A percentile compares a stretch with the other conserved stretches of the same genome.
Evolutionary conservation across 1,140 invertebrate species (phyloP).

Genomic region (Homarus americanus): DNA sequence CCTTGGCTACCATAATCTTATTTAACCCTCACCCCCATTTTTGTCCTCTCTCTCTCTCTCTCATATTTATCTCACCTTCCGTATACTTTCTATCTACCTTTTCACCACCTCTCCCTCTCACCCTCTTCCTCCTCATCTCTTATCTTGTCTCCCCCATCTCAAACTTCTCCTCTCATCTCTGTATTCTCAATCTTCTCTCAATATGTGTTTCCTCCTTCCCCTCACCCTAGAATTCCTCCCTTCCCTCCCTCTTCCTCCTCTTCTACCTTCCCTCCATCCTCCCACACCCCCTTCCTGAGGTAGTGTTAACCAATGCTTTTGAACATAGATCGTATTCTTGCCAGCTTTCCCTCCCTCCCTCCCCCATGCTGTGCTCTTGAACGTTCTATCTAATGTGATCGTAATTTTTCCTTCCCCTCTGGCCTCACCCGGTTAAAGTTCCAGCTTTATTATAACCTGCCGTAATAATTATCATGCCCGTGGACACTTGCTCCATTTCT

Average conservation of each 20-base stretch:
- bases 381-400: slow-evolving; percentile 20
- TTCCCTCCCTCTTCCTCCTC: neutral
- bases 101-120: slow-evolving; percentile 2
- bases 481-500: slow-evolving; percentile 5
- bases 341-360: neutral
- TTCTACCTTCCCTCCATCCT: no score
- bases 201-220: neutral
- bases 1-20: slow-evolving; percentile 6
- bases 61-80: no score
- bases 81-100: no score
- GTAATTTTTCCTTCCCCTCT: slow-evolving; percentile 22
- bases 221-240: neutral
- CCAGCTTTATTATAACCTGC: slow-evolving; percentile 32
- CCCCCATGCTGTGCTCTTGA: slow-evolving; percentile 10
- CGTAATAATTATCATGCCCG: slow-evolving; percentile 19
- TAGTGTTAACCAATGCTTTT: slow-evolving; percentile 10
- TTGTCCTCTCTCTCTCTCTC: no score
- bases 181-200: neutral
- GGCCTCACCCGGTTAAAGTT: neutral
- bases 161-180: neutral
- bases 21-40: no score
- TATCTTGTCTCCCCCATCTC: no score
- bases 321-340: slow-evolving; percentile 12
- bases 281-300: neutral
- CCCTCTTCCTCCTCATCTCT: neutral